phyloP scores from a whole-genome alignment of 1,140 invertebrate species.

The Vanessa atalanta region DNA sequence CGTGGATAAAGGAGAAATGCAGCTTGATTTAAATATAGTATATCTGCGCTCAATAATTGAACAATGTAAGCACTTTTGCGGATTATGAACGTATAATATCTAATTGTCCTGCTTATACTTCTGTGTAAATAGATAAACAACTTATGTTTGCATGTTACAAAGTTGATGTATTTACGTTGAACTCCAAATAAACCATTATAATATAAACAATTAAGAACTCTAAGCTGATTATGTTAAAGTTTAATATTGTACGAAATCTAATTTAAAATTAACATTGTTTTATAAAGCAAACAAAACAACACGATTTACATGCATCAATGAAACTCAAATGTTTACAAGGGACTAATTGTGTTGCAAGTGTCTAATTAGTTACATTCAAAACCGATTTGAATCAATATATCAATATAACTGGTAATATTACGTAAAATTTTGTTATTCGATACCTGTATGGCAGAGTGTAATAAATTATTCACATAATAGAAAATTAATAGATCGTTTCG shows the following conservation, averaged over 20 bases:
- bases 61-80: no score
- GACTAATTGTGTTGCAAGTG: constrained; percentile 5
- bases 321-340: constrained; percentile 15
- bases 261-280: constrained; percentile 9
- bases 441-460: not conserved
- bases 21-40: no score
- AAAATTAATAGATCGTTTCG: no score
- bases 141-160: no score
- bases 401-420: not conserved
- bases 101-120: no score
- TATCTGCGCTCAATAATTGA: no score
- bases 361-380: not conserved
- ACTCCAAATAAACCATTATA: not conserved
- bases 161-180: not conserved
- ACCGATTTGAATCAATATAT: constrained; percentile 3
- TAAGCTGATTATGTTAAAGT: not conserved
- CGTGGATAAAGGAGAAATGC: no score
- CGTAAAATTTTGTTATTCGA: not conserved
- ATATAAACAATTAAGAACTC: not conserved
- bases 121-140: no score
- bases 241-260: not conserved
- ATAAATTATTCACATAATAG: not conserved
- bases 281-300: constrained; percentile 13
- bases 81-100: no score
- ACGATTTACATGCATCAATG: constrained; percentile 8